These are phyloP conservation scores for Onychomys leucogaster DNA, from an alignment of 2,797 vertebrate genomes.

Conservation along the genomic window DNA sequence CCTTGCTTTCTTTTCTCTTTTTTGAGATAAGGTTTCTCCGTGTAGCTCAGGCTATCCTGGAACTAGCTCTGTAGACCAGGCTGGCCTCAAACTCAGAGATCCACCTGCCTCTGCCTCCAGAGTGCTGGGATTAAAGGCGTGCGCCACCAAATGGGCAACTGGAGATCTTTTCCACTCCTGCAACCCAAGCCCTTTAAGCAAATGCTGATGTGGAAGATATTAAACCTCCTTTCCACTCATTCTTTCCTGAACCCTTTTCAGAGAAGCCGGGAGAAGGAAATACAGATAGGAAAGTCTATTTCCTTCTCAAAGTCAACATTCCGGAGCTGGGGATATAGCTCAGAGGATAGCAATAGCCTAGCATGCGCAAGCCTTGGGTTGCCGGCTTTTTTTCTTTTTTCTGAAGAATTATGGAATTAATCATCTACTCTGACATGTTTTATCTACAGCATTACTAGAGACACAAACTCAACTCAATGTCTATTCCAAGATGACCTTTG, in stretches of 20 bases:
- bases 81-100: neutral
- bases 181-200: neutral
- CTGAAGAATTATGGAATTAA: constrained; percentile 1
- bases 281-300: neutral
- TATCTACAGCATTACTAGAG: neutral
- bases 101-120: neutral
- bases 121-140: neutral
- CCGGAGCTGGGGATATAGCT: neutral
- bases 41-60: neutral
- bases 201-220: neutral
- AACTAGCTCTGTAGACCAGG: neutral
- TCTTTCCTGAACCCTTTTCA: neutral
- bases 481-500: neutral
- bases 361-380: neutral
- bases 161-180: neutral
- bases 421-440: neutral
- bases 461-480: neutral
- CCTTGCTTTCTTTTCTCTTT: neutral
- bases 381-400: neutral
- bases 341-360: neutral
- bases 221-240: neutral
- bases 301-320: neutral
- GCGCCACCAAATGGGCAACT: neutral
- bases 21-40: neutral
- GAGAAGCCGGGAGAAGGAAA: constrained; percentile 11